Evolutionary conservation across 1,140 invertebrate species (phyloP), one percentile per base, ranked within the genome.

Genomic region (Drosophila oshimai): DNA sequence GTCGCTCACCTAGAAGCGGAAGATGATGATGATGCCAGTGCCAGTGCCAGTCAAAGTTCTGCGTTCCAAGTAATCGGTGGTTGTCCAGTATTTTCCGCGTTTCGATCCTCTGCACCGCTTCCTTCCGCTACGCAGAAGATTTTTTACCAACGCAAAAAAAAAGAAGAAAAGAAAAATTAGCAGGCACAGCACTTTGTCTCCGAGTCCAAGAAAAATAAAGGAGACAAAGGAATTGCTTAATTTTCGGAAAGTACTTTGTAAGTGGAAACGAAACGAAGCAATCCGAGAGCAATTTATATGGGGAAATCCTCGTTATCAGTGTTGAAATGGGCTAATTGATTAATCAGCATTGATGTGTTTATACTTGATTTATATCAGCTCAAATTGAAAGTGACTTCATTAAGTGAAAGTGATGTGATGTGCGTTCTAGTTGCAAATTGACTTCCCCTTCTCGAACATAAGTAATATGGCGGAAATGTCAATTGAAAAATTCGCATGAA

Each of bases 51-150:
- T 65, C 60, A 34, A 34, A 72, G 72, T 80, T 76, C 36, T 67
- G 78, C 78, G 39, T 57, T 54, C 53, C 28, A 20, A 26, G 34
- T 46, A n/a, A 34, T 67, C 77, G 72, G 58, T 80, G 50, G 18
- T 37, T 37, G 15, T 26, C 53, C 36, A 37, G 10, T 12, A 24
- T 37, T 33, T 33, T 41, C 29, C 36, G 26, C 37, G 22, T 41
- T 49, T 12, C 22, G 33, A 37, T 13, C 15, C 37, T 50, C 33
- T 65, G 64, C 68, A 34, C 67, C 33, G 44, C 36, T 55, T 45
- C 20, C 42, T 54, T 65, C 57, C 68, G 47, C 55, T 51, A 67
- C 77, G 77, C 77, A 81, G 45, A 76, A 80, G 44, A 72, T 67
- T 67, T 67, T 68, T 41, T 65, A 65, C 20, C 42, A 49, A 20